A percentile compares a stretch with the other conserved stretches of the same genome.
phyloP scores from a whole-genome alignment of 1,140 invertebrate genomes.

The Calephelis nemesis region DNA sequence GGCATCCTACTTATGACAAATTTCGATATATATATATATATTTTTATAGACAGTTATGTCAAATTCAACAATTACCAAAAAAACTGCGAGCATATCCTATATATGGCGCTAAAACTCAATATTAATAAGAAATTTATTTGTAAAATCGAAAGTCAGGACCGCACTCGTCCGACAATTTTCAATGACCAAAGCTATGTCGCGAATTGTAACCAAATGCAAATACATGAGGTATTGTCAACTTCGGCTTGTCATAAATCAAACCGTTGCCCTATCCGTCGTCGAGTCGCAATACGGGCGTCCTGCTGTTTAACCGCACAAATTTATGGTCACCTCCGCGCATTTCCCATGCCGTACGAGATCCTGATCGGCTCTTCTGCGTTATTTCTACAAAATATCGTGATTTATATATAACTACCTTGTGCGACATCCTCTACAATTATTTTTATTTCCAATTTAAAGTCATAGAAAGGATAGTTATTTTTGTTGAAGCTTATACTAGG shows the following conservation, averaged over 20 bases:
- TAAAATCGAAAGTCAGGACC: too few relatives aligned
- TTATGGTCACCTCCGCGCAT: slow-evolving; percentile 69
- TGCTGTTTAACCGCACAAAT: slow-evolving; percentile 73
- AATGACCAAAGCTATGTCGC: slow-evolving; percentile 19
- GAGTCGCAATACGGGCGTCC: slow-evolving; percentile 48
- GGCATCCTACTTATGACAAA: too few relatives aligned
- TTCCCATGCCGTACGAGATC: slow-evolving; percentile 52
- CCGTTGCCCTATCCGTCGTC: slow-evolving; percentile 66
- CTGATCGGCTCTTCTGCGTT: slow-evolving; percentile 63
- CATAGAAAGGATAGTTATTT: too few relatives aligned
- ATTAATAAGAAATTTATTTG: too few relatives aligned
- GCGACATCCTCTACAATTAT: slow-evolving; percentile 9
- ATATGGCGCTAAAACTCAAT: too few relatives aligned
- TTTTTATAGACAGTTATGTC: too few relatives aligned
- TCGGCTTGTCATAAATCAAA: slow-evolving; percentile 58
- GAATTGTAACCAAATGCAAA: slow-evolving; percentile 39
- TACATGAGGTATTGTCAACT: slow-evolving; percentile 50
- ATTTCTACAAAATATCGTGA: slow-evolving; percentile 76
- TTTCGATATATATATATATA: too few relatives aligned
- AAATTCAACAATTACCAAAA: too few relatives aligned
- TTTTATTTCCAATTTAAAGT: too few relatives aligned
- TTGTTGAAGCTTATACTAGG: too few relatives aligned
- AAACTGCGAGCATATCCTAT: too few relatives aligned
- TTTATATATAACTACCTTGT: slow-evolving; percentile 61
- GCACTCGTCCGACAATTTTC: not conserved